Percentiles rank a stretch among this genome's conserved stretches.
Conservation (phyloP, 2,113 vertebrate species). For the Cololabis saira region DNA sequence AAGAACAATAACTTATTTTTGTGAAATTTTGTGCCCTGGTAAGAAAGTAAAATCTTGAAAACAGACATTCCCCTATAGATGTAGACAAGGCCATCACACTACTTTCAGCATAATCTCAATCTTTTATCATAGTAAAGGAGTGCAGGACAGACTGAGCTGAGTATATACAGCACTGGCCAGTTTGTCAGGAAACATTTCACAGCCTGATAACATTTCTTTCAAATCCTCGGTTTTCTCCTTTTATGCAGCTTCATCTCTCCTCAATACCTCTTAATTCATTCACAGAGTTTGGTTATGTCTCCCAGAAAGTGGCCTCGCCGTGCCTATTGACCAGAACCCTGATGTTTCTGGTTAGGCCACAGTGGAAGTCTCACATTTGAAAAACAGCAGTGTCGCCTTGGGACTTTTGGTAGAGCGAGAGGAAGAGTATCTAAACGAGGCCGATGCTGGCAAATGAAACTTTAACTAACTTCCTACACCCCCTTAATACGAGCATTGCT, state of each 20-base stretch:
- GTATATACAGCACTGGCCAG: too few species aligned
- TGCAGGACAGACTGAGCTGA: too few species aligned
- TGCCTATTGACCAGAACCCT: conserved; percentile 41
- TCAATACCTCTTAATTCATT: conserved; percentile 35
- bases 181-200: too few species aligned
- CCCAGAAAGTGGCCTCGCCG: conserved; percentile 8
- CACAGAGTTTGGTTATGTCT: conserved; percentile 52
- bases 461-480: neutral
- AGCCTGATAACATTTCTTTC: neutral
- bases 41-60: too few species aligned
- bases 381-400: conserved; percentile 32
- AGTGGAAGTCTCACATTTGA: conserved; percentile 69
- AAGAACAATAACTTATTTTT: too few species aligned
- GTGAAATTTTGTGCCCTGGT: too few species aligned
- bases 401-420: conserved; percentile 36
- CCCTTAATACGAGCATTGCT: neutral
- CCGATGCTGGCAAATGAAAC: conserved; percentile 33
- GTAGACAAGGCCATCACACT: too few species aligned
- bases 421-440: conserved; percentile 48
- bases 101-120: too few species aligned
- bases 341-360: conserved; percentile 65
- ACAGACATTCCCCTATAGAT: too few species aligned
- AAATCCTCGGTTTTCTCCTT: neutral
- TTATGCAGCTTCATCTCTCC: neutral
- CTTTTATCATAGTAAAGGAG: too few species aligned